Conservation (phyloP, 2,113 vertebrate genomes). For the Pygathrix nemaeus region DNA sequence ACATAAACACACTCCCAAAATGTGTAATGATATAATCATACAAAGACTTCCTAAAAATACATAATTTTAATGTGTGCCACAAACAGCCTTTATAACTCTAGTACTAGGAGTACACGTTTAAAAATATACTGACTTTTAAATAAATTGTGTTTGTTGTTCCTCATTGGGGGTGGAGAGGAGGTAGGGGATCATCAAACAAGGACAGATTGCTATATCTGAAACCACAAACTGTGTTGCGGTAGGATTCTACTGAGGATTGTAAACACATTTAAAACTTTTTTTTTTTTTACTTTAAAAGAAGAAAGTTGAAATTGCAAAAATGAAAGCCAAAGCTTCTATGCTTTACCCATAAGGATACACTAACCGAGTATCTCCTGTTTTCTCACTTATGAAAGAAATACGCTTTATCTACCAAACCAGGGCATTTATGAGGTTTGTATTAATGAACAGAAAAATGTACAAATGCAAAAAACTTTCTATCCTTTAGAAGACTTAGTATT, state of each 20-base stretch:
- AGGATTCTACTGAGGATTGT: neutral
- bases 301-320: neutral
- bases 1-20: constrained; percentile 39
- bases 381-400: neutral
- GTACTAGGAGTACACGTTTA: neutral
- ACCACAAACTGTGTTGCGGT: neutral
- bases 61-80: constrained; percentile 11
- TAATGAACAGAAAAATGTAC: neutral
- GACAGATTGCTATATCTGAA: neutral
- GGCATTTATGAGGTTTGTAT: neutral
- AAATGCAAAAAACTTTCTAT: neutral
- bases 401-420: neutral
- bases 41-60: constrained; percentile 35
- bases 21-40: constrained; percentile 30
- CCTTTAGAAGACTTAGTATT: constrained; percentile 44
- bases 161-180: neutral
- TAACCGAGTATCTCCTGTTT: neutral
- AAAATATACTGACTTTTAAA: neutral
- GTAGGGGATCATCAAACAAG: neutral
- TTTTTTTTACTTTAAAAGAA: neutral
- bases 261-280: constrained; percentile 1
- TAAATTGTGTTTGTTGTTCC: neutral
- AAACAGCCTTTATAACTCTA: neutral
- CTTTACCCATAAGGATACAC: neutral
- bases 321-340: neutral